Evolutionary conservation across 2,113 vertebrate genomes (phyloP).

Genomic region (Thalassarche chlororhynchos): DNA sequence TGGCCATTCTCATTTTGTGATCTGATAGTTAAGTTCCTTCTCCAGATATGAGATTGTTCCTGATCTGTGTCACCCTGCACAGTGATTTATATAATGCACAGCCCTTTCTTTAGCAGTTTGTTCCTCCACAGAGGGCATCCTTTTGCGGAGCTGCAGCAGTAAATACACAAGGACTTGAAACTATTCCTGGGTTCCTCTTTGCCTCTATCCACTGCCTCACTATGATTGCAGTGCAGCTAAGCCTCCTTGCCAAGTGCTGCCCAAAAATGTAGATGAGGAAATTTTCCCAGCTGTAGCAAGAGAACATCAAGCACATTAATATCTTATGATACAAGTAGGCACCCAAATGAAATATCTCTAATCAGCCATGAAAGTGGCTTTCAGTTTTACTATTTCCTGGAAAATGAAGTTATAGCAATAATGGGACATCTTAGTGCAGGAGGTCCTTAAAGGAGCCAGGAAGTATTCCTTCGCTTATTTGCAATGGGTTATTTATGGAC

Average conservation of each 20-base stretch:
- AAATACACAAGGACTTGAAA: background rate
- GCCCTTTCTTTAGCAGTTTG: background rate
- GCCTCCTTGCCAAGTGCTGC: background rate
- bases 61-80: background rate
- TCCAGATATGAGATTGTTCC: background rate
- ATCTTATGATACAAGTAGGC: background rate
- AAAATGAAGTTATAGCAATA: slow-evolving; percentile 1
- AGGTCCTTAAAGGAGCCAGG: background rate
- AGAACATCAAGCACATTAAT: background rate
- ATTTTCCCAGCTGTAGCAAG: background rate
- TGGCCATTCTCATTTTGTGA: background rate
- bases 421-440: background rate
- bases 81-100: background rate
- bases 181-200: background rate
- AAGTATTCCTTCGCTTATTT: background rate
- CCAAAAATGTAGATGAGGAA: background rate
- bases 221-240: background rate
- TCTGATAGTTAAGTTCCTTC: background rate
- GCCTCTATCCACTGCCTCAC: background rate
- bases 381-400: background rate
- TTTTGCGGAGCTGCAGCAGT: background rate
- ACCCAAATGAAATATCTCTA: background rate
- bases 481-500: background rate
- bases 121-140: background rate
- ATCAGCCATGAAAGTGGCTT: slow-evolving; percentile 24